A percentile compares a stretch with the other conserved stretches of the same genome.
Conservation (phyloP, 2,888 invertebrate species). For the Calephelis perditalis region DNA sequence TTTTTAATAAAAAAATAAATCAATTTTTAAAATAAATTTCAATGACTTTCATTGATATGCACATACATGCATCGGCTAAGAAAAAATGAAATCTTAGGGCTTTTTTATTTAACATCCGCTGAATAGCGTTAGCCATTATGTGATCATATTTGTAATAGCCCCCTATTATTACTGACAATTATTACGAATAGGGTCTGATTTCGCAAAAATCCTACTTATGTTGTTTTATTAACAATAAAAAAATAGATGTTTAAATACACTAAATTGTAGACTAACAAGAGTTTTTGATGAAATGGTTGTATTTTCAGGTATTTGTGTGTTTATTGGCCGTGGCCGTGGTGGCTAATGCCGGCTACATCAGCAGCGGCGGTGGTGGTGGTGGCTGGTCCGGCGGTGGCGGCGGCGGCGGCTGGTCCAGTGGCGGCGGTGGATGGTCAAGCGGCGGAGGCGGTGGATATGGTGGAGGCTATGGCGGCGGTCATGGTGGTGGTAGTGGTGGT, state of each 20-base stretch:
- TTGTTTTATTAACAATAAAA: background rate
- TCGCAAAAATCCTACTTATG: no score
- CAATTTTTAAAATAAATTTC: no score
- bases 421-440: constrained; percentile 33
- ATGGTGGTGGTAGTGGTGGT: constrained; percentile 31
- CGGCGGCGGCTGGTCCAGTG: constrained; percentile 45
- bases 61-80: no score
- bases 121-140: no score
- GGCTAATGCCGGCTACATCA: constrained; percentile 57
- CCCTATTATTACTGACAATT: no score
- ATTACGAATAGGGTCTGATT: no score
- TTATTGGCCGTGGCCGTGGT: constrained; percentile 59
- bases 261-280: background rate
- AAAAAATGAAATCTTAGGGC: no score
- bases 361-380: constrained; percentile 39
- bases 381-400: constrained; percentile 36
- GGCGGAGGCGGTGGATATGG: constrained; percentile 26
- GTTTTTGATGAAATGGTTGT: background rate
- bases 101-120: no score
- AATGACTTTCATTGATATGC: no score
- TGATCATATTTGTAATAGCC: no score
- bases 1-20: constrained; percentile 7
- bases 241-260: background rate
- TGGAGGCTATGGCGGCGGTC: constrained; percentile 27
- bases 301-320: constrained; percentile 63